Base-by-base conservation (phyloP, 2,797 vertebrate genomes). In the Labroides dimidiatus region DNA sequence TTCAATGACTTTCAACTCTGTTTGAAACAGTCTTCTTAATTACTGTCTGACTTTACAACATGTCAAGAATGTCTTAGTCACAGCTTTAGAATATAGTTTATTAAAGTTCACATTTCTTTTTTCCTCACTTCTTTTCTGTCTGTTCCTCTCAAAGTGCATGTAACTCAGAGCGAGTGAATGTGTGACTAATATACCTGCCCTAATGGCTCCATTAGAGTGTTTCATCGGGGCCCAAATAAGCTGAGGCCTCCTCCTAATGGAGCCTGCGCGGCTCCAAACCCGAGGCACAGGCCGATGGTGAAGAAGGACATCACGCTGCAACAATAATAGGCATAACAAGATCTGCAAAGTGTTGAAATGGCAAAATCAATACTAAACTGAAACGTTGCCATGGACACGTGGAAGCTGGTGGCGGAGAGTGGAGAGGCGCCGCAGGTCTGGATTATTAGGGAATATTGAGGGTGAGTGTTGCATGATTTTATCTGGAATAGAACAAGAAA, bases 281-380 rank as follows among this genome's bases (percentile, higher is more conserved):
- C 10, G 79, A 61, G 82, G 78, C 65, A 37, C 76, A 74, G 84
- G 75, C 82, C 84, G 36, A 72, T 69, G 71, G 81, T 73, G 79
- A 47, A 78, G 84, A 71, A 75, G 83, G 78, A 85, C 85, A 84
- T 87, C 83, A 80, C 50, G 60, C 78, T 81, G 66, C 17, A 58
- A 69, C 71, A 69, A 78, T 89, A 90, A 90, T 88, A 84, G 73
- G 54, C 76, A 73, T 90, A 91, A 91, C 85, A 87, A 87, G 85
- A 92, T 89, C 83, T 79, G 83, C 84, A 89, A 90, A 91, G 84
- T 88, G 86, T 85, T 86, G 50, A 66, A 84, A 91, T 88, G 84
- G 82, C 55, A 84, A 87, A 90, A 92, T 91, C 89, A 90, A 91
- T 91, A 86, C 65, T 59, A 80, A 87, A 86, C 81, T 89, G 84